Evolutionary conservation across 1,140 invertebrate species (phyloP).

Genomic region (Aphelinus atriplicis): DNA sequence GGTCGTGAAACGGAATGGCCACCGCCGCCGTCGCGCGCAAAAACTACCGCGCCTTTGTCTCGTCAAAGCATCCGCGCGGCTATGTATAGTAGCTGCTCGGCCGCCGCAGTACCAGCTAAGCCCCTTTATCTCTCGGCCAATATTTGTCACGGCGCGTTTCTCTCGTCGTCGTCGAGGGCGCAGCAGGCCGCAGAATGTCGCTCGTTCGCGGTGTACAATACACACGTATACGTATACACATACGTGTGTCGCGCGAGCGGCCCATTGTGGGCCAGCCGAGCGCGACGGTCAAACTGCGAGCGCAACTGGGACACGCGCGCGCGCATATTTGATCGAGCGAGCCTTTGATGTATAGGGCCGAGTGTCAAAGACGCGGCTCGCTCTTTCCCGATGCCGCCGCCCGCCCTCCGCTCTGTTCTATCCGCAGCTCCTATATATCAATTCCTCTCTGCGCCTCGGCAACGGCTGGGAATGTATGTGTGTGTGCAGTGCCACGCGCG

Average conservation of each 20-base stretch:
- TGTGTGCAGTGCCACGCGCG: no score
- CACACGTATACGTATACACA: no score
- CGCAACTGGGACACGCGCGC: not conserved
- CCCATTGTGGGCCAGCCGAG: not conserved
- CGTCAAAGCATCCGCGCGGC: no score
- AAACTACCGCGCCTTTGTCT: no score
- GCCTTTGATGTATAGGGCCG: slow-evolving; percentile 5
- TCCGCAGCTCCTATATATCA: no score
- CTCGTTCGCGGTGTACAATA: not conserved
- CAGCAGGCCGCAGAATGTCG: slow-evolving; percentile 2
- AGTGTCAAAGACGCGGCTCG: no score
- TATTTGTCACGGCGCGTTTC: slow-evolving; percentile 1
- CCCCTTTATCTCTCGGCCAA: slow-evolving; percentile 23
- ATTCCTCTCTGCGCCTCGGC: no score
- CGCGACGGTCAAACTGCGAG: not conserved
- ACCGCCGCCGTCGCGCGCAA: no score
- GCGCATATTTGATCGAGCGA: not conserved
- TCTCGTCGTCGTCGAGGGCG: not conserved
- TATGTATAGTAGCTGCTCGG: no score
- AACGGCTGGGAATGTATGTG: no score
- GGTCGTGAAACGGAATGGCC: no score
- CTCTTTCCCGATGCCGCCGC: no score
- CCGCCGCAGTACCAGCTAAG: not conserved
- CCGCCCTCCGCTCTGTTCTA: not conserved
- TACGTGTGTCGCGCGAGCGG: not conserved